Evolutionary conservation across 2,797 vertebrate species (phyloP), one percentile per base, ranked within the genome.

Genomic region (Silurus aristotelis): DNA sequence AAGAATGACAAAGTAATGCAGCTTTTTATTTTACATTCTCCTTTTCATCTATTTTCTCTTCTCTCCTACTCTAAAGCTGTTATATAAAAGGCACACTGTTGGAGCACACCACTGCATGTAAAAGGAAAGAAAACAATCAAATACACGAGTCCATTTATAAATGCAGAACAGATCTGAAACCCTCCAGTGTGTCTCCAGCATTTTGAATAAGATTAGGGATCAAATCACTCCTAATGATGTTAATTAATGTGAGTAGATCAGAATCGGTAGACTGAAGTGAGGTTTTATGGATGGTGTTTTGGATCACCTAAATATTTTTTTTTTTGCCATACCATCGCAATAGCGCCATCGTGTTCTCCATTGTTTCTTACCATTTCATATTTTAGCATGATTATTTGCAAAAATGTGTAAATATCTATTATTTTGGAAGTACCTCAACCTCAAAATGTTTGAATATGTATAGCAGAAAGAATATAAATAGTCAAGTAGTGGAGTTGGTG

Each of bases 1-100:
- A 95, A 96, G 95, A 96, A 94, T 96, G 95, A 95, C 95, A 95
- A 96, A 96, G 95, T 96, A 96, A 96, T 95, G 92, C 93, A 95
- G 93, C 91, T 93, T 95, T 95, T 95, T 96, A 95, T 95, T 84
- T 95, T 91, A 91, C 88, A 89, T 87, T 90, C 84, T 90, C 86
- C 86, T 90, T 89, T 89, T 92, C 89, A 88, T 90, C 81, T 82
- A 77, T 84, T 88, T 88, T 90, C 87, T 87, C 90, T 92, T 87
- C 83, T 89, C 84, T 87, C 58, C 82, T 85, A 64, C 80, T 83
- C 48, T 75, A 7, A 70, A 87, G 71, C 52, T 67, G 56, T 84
- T 79, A 67, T 56, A 87, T 75, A 85, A 81, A 61, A 87, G 38
- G 76, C n/a, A 75, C 27, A 70, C 38, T 66, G 20, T 80, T 76